phyloP scores from a whole-genome alignment of 2,888 invertebrate genomes.

The Zaprionus lineosus region DNA sequence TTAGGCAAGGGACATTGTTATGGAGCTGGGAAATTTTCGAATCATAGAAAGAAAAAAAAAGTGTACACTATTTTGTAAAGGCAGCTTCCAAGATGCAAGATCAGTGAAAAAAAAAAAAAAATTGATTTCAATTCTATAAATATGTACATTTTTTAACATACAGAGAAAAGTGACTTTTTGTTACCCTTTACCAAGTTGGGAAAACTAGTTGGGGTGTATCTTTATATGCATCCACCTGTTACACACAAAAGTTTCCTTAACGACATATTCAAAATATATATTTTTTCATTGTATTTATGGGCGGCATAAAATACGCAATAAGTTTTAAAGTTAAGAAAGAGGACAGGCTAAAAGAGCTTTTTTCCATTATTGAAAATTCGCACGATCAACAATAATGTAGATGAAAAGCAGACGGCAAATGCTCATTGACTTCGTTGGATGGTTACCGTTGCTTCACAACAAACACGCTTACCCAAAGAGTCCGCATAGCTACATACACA shows the following conservation, averaged over 20 bases:
- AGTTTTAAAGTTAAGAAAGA: neutral
- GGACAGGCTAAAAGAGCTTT: slow-evolving; percentile 9
- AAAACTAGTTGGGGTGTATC: no score
- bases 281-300: no score
- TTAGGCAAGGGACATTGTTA: neutral
- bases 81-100: no score
- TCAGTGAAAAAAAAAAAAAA: no score
- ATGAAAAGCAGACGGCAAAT: slow-evolving; percentile 37
- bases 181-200: no score
- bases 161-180: no score
- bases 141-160: no score
- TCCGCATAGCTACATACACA: neutral
- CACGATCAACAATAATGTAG: slow-evolving; percentile 66
- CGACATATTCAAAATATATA: no score
- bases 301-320: slow-evolving; percentile 12
- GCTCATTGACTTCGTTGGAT: neutral
- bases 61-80: neutral
- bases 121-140: no score
- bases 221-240: no score
- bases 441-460: slow-evolving; percentile 11
- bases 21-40: neutral
- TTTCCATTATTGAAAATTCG: slow-evolving; percentile 45
- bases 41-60: neutral
- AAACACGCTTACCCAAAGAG: neutral
- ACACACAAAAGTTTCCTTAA: no score